Evolutionary conservation across 2,797 vertebrate species (phyloP), one percentile per base, ranked within the genome.

Genomic region (Mormyrus proboscirostris): DNA sequence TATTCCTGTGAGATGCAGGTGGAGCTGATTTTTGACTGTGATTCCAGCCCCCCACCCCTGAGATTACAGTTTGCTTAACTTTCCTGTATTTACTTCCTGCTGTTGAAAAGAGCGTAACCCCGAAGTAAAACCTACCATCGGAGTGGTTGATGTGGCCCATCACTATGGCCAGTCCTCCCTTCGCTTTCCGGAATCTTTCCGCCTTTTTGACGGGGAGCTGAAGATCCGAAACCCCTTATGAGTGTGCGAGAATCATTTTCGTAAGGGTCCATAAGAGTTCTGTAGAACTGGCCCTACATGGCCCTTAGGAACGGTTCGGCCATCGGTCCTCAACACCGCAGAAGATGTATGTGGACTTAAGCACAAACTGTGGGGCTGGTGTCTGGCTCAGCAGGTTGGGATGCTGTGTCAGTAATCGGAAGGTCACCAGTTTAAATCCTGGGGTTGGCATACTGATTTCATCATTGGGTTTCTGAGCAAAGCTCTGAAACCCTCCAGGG

Each of bases 41-140:
- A 65, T 1, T 33, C 29, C 29, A 33, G 2, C 59, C 22, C 59
- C 59, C 0, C 22, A 5, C 16, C 55, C 85, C 88, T 83, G 91
- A 92, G 94, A 94, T 96, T 95, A 95, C 92, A 57, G 86, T 95
- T 95, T 91, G 93, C 92, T 91, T 92, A 73, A 92, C 90, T 94
- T 91, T 93, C 93, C 94, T 50, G 92, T 90, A 90, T 90, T 89
- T 57, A 86, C 69, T 90, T 89, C 62, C 5, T 91, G 88, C 93
- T 94, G 91, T 90, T 90, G 8, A 25, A 65, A 65, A 65, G 59
- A 25, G 59, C 82, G 33, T 59, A 47, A 57, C 16, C 44, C 59
- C 47, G 3, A 88, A 82, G 65, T 59, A 33, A 50, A n/a, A 65
- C 83, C 57, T 62, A 33, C 65, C 57, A 65, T 50, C 25, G 47